phyloP scores from a whole-genome alignment of 2,888 invertebrate genomes.

The Koerneria pararmatus region DNA sequence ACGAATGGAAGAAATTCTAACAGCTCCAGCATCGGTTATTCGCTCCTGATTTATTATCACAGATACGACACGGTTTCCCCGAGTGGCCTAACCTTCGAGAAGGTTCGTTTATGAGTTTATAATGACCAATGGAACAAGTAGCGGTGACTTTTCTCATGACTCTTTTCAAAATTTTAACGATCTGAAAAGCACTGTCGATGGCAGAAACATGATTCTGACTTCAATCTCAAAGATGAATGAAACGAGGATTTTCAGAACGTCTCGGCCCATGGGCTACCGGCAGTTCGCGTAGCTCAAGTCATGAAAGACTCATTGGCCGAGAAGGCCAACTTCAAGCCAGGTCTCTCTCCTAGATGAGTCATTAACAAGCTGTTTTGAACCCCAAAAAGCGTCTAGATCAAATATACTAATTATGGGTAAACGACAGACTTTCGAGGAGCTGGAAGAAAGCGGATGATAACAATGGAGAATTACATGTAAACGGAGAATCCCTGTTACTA shows the following conservation, averaged over 20 bases:
- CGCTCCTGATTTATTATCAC: slow-evolving; percentile 43
- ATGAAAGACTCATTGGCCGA: slow-evolving; percentile 47
- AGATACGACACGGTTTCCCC: slow-evolving; percentile 42
- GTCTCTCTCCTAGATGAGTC: too few species aligned
- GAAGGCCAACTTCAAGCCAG: slow-evolving; percentile 45
- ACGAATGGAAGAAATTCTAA: slow-evolving; percentile 24
- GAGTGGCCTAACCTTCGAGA: slow-evolving; percentile 44
- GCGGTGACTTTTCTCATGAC: not conserved
- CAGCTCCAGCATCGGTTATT: slow-evolving; percentile 34
- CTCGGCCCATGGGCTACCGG: slow-evolving; percentile 27
- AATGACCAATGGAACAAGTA: not conserved
- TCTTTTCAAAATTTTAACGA: not conserved
- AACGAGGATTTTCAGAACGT: slow-evolving; percentile 20
- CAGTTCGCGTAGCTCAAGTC: slow-evolving; percentile 40
- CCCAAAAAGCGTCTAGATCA: too few species aligned
- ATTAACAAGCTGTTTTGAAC: too few species aligned
- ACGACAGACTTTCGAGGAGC: too few species aligned
- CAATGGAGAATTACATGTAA: too few species aligned
- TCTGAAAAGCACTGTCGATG: not conserved
- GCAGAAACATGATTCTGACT: not conserved
- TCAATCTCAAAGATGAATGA: not conserved
- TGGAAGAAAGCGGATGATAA: too few species aligned
- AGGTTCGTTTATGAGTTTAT: slow-evolving; percentile 23
- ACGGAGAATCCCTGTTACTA: too few species aligned
- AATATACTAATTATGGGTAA: too few species aligned